phyloP scores from a whole-genome alignment of 2,797 vertebrate species.

The Sebastes iracundus region DNA sequence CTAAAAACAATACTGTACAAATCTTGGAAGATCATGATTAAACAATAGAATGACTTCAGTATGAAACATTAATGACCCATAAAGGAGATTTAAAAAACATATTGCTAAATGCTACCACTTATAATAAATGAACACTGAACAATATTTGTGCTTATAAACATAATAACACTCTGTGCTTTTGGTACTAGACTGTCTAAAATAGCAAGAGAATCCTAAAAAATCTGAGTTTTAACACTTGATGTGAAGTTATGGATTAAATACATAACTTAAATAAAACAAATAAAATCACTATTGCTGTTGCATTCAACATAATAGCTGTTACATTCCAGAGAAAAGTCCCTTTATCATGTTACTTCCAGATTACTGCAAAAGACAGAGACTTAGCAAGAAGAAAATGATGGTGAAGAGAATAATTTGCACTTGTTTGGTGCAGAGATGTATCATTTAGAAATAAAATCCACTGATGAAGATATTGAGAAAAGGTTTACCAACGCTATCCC shows the following conservation, averaged over 20 bases:
- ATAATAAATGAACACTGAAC: constrained; percentile 36
- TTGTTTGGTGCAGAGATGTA: constrained; percentile 7
- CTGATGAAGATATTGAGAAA: neutral
- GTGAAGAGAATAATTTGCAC: constrained; percentile 3
- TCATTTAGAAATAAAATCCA: constrained; percentile 29
- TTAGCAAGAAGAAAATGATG: neutral
- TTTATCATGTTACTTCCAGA: constrained; percentile 27
- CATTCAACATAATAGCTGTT: constrained; percentile 40
- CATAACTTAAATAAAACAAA: neutral
- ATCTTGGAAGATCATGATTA: constrained; percentile 29
- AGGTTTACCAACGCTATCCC: neutral
- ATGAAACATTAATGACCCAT: constrained; percentile 40
- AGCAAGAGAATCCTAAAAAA: constrained; percentile 18
- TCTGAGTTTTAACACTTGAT: constrained; percentile 12
- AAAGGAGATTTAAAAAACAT: constrained; percentile 24
- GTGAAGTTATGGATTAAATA: constrained; percentile 19
- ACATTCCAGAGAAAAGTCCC: constrained; percentile 44
- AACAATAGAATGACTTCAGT: constrained; percentile 36
- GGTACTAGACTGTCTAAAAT: constrained; percentile 12
- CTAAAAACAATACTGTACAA: constrained; percentile 58
- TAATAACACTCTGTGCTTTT: constrained; percentile 55
- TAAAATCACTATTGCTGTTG: constrained; percentile 50
- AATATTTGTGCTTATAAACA: constrained; percentile 58
- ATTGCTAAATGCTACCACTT: constrained; percentile 19
- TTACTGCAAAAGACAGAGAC: constrained; percentile 28